Evolutionary conservation across 2,113 vertebrate genomes (phyloP), one percentile per base, ranked within the genome.

Genomic region (Neodontobutis hainanensis): DNA sequence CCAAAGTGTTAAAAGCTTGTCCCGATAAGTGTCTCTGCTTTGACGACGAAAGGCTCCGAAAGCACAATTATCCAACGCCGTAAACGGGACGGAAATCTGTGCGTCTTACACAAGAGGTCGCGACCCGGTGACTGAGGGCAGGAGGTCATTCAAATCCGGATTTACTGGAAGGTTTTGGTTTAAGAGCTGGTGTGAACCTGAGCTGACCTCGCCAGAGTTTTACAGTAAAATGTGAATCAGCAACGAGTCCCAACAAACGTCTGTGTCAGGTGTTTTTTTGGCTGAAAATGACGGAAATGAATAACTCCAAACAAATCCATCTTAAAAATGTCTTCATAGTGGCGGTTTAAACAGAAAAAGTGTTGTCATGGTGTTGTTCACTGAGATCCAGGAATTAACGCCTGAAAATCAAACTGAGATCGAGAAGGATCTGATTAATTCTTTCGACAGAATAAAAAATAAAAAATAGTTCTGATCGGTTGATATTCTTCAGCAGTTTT

Each of bases 1-100:
- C 73, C 77, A 74, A 58, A 60, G 77, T 70, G 76, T 90, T 87
- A 87, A 88, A 80, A 83, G 85, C 86, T 87, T 85, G 82, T 81
- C 72, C 69, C 84, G 85, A 86, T 86, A 90, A 86, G 27, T 45
- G 6, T 51, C 65, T 68, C 38, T 64, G 69, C 77, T 81, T 75
- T 55, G 44, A 80, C 47, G 75, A 68, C 64, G 42, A 62, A 51
- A 62, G 27, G 48, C 70, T 68, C 63, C 4, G 51, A 51, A 62
- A 62, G 1, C 2, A 46, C 74, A 74, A 78, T 89, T 73, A 82
- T 61, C 79, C 42, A 62, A 70, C 61, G 66, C 66, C 19, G 34
- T 16, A 32, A 1, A 64, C 12, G 55, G 62, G 15, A 68, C 35
- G 36, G 49, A 48, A 43, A 11, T 12, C 16, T 68, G 57, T 66